Percentiles rank a stretch among this genome's conserved stretches.
Conservation (phyloP, 2,113 vertebrate genomes). For the Sander lucioperca region DNA sequence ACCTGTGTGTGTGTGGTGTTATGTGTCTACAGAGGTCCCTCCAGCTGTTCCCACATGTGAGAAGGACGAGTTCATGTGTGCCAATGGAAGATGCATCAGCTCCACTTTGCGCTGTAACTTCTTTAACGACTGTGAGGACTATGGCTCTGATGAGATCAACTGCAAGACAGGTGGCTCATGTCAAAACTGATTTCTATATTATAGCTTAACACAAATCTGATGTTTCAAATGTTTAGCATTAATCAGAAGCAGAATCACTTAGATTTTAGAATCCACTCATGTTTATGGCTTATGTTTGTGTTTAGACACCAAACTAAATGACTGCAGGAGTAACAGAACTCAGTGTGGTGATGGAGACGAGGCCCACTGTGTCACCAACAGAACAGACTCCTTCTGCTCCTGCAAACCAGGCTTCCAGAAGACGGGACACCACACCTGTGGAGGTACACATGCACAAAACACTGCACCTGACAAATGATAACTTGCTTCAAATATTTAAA, state of each 20-base stretch:
- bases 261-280: background rate
- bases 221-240: background rate
- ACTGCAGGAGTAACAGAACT: constrained; percentile 90
- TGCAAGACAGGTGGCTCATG: constrained; percentile 79
- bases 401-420: constrained; percentile 94
- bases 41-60: constrained; percentile 84
- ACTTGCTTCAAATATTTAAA: background rate
- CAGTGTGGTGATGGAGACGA: constrained; percentile 91
- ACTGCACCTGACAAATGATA: background rate
- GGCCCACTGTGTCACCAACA: constrained; percentile 88
- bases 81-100: constrained; percentile 90
- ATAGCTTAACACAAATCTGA: background rate
- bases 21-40: constrained; percentile 59
- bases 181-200: background rate
- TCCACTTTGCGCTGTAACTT: constrained; percentile 92
- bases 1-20: constrained; percentile 7
- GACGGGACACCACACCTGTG: constrained; percentile 87
- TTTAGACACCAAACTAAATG: constrained; percentile 88
- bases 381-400: constrained; percentile 89
- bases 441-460: constrained; percentile 83
- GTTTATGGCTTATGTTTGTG: background rate
- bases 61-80: constrained; percentile 92
- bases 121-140: constrained; percentile 96
- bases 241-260: background rate
- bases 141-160: constrained; percentile 90